Evolutionary conservation across 2,113 vertebrate genomes (phyloP).

Genomic region (Passer domesticus): DNA sequence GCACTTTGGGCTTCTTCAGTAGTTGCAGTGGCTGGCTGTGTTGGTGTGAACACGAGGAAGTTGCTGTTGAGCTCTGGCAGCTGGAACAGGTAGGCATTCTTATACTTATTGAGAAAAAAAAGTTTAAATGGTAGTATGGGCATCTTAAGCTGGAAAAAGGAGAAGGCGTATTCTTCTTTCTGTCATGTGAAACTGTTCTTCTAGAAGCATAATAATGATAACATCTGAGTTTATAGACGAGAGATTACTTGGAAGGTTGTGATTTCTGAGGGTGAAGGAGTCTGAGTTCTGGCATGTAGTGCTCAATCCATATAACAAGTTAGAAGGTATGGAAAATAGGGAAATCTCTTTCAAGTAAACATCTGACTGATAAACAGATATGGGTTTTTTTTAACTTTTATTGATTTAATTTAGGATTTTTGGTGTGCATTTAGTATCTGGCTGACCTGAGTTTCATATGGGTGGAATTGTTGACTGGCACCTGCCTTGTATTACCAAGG

Average conservation of each 20-base stretch:
- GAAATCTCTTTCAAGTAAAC: neutral
- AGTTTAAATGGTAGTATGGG: accelerated
- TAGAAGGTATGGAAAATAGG: neutral
- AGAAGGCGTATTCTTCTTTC: neutral
- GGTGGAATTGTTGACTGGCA: neutral
- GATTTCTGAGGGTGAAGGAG: neutral
- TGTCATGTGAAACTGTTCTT: neutral
- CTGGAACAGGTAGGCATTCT: neutral
- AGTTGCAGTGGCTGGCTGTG: neutral
- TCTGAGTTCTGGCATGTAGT: neutral
- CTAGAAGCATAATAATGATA: neutral
- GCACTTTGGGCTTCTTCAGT: neutral
- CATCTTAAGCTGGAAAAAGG: neutral
- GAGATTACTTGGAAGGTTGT: neutral
- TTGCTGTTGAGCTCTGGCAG: neutral
- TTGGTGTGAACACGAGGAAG: neutral
- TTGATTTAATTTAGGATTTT: neutral
- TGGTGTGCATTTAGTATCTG: neutral
- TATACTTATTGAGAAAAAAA: neutral
- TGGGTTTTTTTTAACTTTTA: neutral
- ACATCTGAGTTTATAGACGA: neutral
- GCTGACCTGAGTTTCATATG: neutral
- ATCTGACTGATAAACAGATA: accelerated
- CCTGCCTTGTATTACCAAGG: neutral
- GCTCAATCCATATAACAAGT: too few relatives aligned